Conservation (phyloP, 2,113 vertebrate species). For the Strix aluco region DNA sequence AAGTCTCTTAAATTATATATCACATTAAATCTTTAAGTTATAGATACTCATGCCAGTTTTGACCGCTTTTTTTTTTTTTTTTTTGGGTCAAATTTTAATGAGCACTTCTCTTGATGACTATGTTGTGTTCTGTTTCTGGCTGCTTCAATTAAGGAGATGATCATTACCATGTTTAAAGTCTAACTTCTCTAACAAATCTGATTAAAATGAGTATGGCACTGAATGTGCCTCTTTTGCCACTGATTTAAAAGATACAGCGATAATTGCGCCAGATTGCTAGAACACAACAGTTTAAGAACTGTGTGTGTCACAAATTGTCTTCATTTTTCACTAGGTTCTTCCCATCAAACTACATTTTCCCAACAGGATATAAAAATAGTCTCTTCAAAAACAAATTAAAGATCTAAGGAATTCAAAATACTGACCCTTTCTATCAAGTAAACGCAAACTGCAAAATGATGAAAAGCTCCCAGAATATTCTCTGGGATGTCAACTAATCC, state of each 20-base stretch:
- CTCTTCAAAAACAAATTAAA: conserved; percentile 21
- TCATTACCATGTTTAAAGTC: conserved; percentile 31
- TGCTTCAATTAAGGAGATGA: conserved; percentile 47
- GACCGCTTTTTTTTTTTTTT: not conserved
- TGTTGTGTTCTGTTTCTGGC: conserved; percentile 14
- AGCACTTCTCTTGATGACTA: conserved; percentile 7
- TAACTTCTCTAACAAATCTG: conserved; percentile 47
- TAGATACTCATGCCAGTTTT: not conserved
- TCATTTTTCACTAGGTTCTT: not conserved
- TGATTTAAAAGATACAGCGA: conserved; percentile 28
- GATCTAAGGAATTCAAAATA: conserved; percentile 20
- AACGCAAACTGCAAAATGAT: not conserved
- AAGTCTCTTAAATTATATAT: conserved; percentile 3
- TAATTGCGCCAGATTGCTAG: conserved; percentile 50
- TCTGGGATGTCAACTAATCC: conserved; percentile 24
- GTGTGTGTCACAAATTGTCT: conserved; percentile 1
- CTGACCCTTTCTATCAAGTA: conserved; percentile 40
- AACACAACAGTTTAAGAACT: conserved; percentile 19
- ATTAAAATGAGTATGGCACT: conserved; percentile 37
- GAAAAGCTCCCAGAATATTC: not conserved
- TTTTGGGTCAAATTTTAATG: conserved; percentile 34
- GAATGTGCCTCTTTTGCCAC: conserved; percentile 3
- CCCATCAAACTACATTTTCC: not conserved
- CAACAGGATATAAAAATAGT: not conserved
- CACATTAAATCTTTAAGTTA: conserved; percentile 21